These are phyloP conservation scores for Pammene fasciana DNA, from an alignment of 2,888 invertebrate genomes.

Conservation along the genomic window DNA sequence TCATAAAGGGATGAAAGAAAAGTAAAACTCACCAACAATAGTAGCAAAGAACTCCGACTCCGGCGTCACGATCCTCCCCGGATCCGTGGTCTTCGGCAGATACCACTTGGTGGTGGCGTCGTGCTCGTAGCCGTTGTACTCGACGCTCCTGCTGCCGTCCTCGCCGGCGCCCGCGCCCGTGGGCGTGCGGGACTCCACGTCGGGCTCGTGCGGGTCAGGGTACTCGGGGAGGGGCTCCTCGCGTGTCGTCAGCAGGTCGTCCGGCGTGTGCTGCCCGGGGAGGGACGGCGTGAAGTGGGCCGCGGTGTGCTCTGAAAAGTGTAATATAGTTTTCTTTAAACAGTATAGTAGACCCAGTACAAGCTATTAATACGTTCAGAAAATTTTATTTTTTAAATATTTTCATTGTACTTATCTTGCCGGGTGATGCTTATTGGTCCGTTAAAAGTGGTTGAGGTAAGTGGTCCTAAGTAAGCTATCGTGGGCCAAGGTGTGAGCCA, in stretches of 20 bases:
- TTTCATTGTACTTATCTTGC: too few relatives aligned
- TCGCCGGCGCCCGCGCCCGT: slow-evolving; percentile 58
- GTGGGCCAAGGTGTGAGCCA: too few relatives aligned
- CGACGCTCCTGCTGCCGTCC: slow-evolving; percentile 44
- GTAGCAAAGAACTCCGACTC: slow-evolving; percentile 79
- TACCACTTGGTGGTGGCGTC: slow-evolving; percentile 79
- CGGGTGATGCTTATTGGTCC: too few relatives aligned
- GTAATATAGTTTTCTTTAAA: background rate
- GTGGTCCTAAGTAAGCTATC: too few relatives aligned
- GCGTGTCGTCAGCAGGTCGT: slow-evolving; percentile 77
- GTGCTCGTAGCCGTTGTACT: slow-evolving; percentile 73
- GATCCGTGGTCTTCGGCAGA: slow-evolving; percentile 74
- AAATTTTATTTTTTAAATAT: too few relatives aligned
- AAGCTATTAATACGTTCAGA: too few relatives aligned
- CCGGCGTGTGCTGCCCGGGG: slow-evolving; percentile 60
- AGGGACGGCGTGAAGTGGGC: slow-evolving; percentile 69
- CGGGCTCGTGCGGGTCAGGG: slow-evolving; percentile 64
- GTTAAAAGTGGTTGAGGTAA: too few relatives aligned
- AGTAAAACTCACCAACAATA: slow-evolving; percentile 70
- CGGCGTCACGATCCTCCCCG: slow-evolving; percentile 73
- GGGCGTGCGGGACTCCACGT: slow-evolving; percentile 67
- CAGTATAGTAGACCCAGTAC: too few relatives aligned
- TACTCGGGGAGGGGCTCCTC: slow-evolving; percentile 77
- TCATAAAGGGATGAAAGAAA: background rate
- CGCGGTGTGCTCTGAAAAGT: slow-evolving; percentile 65